Evolutionary conservation across 2,888 invertebrate genomes (phyloP).

Genomic region (Diachrysia chrysitis): DNA sequence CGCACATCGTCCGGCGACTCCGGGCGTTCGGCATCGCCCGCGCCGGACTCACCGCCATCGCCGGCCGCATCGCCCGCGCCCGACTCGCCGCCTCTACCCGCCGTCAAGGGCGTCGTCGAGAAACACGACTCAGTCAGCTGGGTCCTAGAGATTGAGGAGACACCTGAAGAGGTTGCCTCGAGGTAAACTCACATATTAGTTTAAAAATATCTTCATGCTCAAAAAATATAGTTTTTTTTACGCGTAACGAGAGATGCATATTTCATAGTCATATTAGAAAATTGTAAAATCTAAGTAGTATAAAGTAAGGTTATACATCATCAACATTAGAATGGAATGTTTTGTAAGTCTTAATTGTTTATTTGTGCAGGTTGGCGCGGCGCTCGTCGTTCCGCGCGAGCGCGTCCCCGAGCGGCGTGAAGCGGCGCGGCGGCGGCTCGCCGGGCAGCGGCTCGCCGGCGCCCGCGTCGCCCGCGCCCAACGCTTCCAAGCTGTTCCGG

Average conservation of each 20-base stretch:
- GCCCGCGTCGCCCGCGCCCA: slow-evolving; percentile 85
- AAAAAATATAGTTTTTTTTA: background rate
- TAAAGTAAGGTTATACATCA: too few relatives aligned
- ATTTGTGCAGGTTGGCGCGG: slow-evolving; percentile 89
- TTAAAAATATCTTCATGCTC: too few relatives aligned
- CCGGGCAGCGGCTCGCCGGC: slow-evolving; percentile 81
- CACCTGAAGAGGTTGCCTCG: slow-evolving; percentile 92
- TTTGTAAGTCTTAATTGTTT: background rate
- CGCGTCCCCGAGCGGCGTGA: slow-evolving; percentile 80
- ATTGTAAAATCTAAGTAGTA: too few relatives aligned
- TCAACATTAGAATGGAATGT: too few relatives aligned
- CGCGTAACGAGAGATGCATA: background rate
- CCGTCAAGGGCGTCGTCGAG: slow-evolving; percentile 95
- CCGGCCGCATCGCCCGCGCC: slow-evolving; percentile 77
- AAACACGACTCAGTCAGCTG: slow-evolving; percentile 96
- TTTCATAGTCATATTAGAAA: too few relatives aligned
- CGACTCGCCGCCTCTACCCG: slow-evolving; percentile 90
- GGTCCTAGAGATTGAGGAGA: slow-evolving; percentile 94
- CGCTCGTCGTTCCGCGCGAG: slow-evolving; percentile 91
- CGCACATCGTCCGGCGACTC: slow-evolving; percentile 83
- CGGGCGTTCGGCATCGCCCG: slow-evolving; percentile 77
- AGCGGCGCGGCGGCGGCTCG: slow-evolving; percentile 84
- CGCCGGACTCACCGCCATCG: slow-evolving; percentile 81
- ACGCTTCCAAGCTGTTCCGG: slow-evolving; percentile 86
- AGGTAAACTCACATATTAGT: slow-evolving; percentile 67